Evolutionary conservation across 2,888 invertebrate genomes (phyloP), one percentile per base, ranked within the genome.

Genomic region (Nephrotoma guestfalica): DNA sequence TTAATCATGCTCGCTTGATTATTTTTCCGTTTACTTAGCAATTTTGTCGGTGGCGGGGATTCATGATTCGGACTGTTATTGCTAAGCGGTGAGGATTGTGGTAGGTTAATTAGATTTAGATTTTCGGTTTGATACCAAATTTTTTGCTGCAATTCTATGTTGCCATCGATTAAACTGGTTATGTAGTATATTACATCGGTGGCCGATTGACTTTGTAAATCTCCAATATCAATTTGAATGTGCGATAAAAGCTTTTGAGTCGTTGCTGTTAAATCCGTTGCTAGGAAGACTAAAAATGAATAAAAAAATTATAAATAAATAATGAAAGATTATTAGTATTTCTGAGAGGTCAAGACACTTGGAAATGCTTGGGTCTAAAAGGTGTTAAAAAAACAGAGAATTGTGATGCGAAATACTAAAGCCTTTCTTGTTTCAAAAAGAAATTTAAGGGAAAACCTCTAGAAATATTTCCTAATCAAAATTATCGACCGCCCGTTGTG

Each of bases 171-270:
- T 86, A 91, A 87, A 87, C 92, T 91, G 85, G 90, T 90, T 11
- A 92, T 89, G 87, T 90, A 91, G 86, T 90, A 91, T n/a, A 90
- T 89, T 43, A 90, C 90, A 40, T 89, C 90, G 86, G 90, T 90
- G 87, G 89, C 89, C 87, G 90, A 89, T 86, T 91, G 91, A 86
- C 89, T 89, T 13, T 91, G 88, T 40, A 92, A 87, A 86, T 91
- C 91, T 1, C 92, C 91, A 87, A 91, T 90, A 87, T 91, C 91
- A 86, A 92, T 90, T 88, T 91, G 90, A 85, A 92, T 90, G 83
- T 90, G 89, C 87, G 93, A 88, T 86, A 93, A 91, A 89, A 93
- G 89, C 90, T 93, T 92, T 90, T 93, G 89, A 89, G 91, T 88
- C 90, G 92, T 90, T 89, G 93, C 88, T 87, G 91, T 90, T 89